Conservation (phyloP, 53 echinoderm and acorn worm genomes). For the Antedon mediterranea region DNA sequence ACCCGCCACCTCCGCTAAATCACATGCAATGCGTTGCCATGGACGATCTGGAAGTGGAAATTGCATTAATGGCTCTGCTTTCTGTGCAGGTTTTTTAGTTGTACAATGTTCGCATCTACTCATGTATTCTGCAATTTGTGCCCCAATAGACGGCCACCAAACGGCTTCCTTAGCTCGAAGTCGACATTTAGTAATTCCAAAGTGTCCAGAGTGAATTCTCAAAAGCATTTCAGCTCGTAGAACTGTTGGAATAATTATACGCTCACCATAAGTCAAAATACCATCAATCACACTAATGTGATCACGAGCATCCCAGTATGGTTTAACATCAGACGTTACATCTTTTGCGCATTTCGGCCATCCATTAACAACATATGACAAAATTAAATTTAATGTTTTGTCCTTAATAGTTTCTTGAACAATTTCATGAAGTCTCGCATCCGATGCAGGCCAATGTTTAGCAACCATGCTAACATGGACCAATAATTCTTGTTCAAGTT, state of each 20-base stretch:
- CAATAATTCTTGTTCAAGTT: constrained; percentile 12
- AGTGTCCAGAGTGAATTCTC: constrained; percentile 11
- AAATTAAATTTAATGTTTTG: neutral
- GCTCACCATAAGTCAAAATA: constrained; percentile 12
- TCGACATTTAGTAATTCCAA: constrained; percentile 16
- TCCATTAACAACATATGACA: neutral
- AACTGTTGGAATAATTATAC: neutral
- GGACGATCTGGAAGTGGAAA: constrained; percentile 13
- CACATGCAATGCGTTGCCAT: constrained; percentile 12
- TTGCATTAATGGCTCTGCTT: constrained; percentile 15
- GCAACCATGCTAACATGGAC: constrained; percentile 10
- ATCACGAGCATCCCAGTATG: constrained; percentile 14
- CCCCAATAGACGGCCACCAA: constrained; percentile 24
- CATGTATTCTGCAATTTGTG: constrained; percentile 4
- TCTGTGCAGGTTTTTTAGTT: constrained; percentile 13
- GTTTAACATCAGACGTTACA: neutral
- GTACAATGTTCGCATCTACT: constrained; percentile 1
- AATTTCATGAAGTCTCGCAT: constrained; percentile 9
- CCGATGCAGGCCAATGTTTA: constrained; percentile 14
- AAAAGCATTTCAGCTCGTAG: neutral
- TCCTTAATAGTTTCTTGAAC: constrained; percentile 5
- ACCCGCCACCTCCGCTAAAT: constrained; percentile 11
- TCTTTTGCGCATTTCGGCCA: constrained; percentile 20
- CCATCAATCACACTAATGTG: neutral
- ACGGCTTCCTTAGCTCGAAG: constrained; percentile 12